Base-by-base conservation (phyloP, 2,888 invertebrate species). In the Tachystola acroxantha region DNA sequence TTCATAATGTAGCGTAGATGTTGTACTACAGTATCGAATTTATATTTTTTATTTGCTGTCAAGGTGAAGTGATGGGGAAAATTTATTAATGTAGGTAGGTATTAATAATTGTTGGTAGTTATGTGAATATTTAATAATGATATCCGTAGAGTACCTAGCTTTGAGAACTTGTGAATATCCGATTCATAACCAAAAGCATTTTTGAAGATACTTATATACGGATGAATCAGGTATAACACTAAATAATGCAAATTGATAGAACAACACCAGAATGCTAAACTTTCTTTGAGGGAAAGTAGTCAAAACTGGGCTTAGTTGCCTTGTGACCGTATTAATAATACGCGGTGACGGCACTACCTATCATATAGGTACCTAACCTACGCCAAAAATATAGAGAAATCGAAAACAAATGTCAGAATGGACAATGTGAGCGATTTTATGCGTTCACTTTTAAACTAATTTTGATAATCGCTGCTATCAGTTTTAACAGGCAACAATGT, bases 251-350 rank as follows among this genome's bases (percentile, higher is more conserved):
- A 57, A 57, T 57, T 34, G 26, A 42, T 47, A 50, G n/a, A n/a
- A n/a, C 49, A 45, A 39, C 46, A 45, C 51, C 41, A 48, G 48
- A 50, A 54, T 47, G 43, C 43, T 46, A 45, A 43, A 51, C 53
- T 56, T 57, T 56, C 53, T 51, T 42, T 34, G 25, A 46, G 54
- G 49, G 57, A 56, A 57, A 57, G 57, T 53, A 46, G 44, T 45
- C 40, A 43, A 37, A 39, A 39, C 25, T 36, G 39, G 33, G 36
- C 31, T 22, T 32, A 11, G 35, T 30, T 33, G 29, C 22, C 31
- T 34, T 12, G 14, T 26, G 11, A 32, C 25, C 32, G 31, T 22
- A 25, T 7, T 10, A 29, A 29, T 13, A 19, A 9, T n/a, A 13
- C 27, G 20, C 10, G 13, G 10, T 32, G 20, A 33, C 33, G 30